Evolutionary conservation across 2,113 vertebrate species (phyloP).

Genomic region (Opisthocomus hoazin): DNA sequence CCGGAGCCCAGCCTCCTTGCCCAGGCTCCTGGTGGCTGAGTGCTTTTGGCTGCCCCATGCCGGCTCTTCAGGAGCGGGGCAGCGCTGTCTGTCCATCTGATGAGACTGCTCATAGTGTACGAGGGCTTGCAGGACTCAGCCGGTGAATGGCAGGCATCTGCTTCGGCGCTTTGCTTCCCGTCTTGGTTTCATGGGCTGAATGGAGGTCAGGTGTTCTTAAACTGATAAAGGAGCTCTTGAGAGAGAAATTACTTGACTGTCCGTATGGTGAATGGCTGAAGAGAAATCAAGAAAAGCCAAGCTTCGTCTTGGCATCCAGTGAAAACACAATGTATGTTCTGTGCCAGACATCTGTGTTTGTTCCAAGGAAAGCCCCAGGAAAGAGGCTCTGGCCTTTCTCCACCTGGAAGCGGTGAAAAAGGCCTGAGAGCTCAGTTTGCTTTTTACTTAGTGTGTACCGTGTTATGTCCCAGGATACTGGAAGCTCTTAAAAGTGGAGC

Average conservation of each 20-base stretch:
- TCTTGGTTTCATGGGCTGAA: background rate
- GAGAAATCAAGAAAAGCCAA: background rate
- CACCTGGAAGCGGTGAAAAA: constrained; percentile 29
- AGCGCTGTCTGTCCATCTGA: fast-evolving
- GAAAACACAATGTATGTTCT: background rate
- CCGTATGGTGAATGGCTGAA: background rate
- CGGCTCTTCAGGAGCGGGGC: fast-evolving
- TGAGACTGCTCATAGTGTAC: fast-evolving
- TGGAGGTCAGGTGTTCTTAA: background rate
- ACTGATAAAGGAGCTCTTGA: background rate
- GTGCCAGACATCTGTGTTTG: constrained; percentile 31
- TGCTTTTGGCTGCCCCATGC: fast-evolving
- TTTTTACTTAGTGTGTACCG: background rate
- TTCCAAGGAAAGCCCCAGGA: constrained; percentile 21
- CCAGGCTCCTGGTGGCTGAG: background rate
- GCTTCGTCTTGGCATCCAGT: background rate
- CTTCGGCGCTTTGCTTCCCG: background rate
- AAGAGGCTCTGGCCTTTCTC: constrained; percentile 8
- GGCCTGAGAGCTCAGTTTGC: background rate
- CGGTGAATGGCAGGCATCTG: background rate
- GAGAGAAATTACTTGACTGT: background rate
- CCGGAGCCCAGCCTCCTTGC: background rate
- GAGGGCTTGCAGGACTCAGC: background rate
- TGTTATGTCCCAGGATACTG: background rate
- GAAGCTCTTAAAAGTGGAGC: background rate